Conservation (phyloP, 2,113 vertebrate genomes). For the Oncorhynchus nerka region DNA sequence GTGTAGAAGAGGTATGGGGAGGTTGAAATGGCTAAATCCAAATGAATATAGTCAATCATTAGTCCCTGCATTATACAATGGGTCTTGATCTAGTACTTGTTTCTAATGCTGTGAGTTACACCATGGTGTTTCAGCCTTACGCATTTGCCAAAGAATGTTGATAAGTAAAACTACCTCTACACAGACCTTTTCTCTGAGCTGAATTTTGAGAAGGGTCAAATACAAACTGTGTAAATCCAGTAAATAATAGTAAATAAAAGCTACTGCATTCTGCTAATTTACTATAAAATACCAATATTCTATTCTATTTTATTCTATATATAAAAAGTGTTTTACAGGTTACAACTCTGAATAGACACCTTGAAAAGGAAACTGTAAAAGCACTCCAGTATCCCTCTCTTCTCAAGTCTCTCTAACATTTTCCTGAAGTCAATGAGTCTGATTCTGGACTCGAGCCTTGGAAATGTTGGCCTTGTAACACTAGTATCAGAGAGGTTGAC, state of each 20-base stretch:
- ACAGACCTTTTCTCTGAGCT: constrained; percentile 45
- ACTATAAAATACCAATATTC: not conserved
- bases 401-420: not conserved
- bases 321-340: not conserved
- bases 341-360: not conserved
- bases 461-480: constrained; percentile 44
- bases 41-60: constrained; percentile 2
- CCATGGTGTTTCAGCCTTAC: constrained; percentile 13
- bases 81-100: constrained; percentile 11
- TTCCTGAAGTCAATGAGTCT: not conserved
- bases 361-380: constrained; percentile 6
- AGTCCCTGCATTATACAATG: constrained; percentile 32
- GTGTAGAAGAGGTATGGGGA: not conserved
- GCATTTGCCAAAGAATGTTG: constrained; percentile 52
- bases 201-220: constrained; percentile 55
- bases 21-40: constrained; percentile 17
- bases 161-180: constrained; percentile 48
- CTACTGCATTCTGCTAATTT: not conserved
- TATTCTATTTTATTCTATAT: not conserved
- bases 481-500: constrained; percentile 53
- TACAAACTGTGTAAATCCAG: constrained; percentile 25
- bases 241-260: not conserved
- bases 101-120: constrained; percentile 38
- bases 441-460: not conserved
- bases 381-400: not conserved